Base-by-base conservation (phyloP, 2,888 invertebrate genomes). In the Hybos culiciformis region DNA sequence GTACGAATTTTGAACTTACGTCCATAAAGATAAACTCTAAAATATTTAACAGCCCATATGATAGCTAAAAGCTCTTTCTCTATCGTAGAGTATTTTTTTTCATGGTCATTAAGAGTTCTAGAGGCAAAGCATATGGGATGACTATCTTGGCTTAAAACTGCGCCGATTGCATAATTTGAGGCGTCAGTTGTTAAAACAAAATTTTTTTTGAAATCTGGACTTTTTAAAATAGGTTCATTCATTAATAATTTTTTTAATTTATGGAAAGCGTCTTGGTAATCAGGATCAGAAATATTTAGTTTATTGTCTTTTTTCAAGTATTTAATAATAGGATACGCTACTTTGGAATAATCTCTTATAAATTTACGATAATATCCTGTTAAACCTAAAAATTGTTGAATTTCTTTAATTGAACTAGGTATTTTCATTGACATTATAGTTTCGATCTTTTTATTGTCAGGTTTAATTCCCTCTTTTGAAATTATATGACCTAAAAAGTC, bases 151-250 rank as follows among this genome's bases (percentile, higher is more conserved):
- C 38, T 46, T 8, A 42, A 15, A 14, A 45, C 47, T 2, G 41
- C 39, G 11, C 47, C 47, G 17, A 45, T 37, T 14, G 46, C 42
- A 20, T 32, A 26, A 20, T 43, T 39, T 3, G 32, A 37, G 20
- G 44, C 44, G 14, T 46, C 15, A 43, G 48, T 51, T 17, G 45
- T 43, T 31, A 47, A 15, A 8, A 15, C 33, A 17, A 44, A 42
- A 32, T 32, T 11, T 29, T 53, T 53, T 3, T 24, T 33, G 41
- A 57, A 58, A 43, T 60, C 54, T 0, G 56, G 54, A 41, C 53
- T 54, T 47, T 53, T 48, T 29, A 58, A 29, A 20, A 54, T 45
- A 39, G 47, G 40, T 9, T 43, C 43, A 18, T 23, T 42, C 9
- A 39, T 46, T 15, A 50, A 19, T 15, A 48, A 15, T n/a, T 37